Conservation (phyloP, 2,113 vertebrate genomes). For the Hepsetus odoe region DNA sequence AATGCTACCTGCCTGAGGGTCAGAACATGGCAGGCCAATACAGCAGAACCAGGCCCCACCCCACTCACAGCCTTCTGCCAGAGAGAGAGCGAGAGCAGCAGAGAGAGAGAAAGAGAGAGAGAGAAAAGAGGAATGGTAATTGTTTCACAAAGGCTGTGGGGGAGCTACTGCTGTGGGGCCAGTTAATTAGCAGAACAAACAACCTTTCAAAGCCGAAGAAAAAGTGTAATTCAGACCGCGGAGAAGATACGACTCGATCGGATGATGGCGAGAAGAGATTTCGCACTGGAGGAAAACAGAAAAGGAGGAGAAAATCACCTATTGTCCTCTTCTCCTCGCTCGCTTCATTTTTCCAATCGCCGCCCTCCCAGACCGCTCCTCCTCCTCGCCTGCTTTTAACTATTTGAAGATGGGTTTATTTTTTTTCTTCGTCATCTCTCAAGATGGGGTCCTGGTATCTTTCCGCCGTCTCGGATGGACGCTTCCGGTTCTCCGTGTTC, state of each 20-base stretch:
- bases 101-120: slow-evolving; percentile 64
- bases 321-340: slow-evolving; percentile 68
- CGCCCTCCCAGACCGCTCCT: not conserved
- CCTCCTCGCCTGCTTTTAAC: slow-evolving; percentile 21
- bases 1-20: slow-evolving; percentile 95
- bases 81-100: slow-evolving; percentile 66
- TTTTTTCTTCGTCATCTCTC: slow-evolving; percentile 40
- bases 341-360: slow-evolving; percentile 46
- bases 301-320: slow-evolving; percentile 70
- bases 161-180: slow-evolving; percentile 99
- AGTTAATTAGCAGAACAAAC: slow-evolving; percentile 99
- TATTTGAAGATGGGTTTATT: slow-evolving; percentile 50
- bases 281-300: slow-evolving; percentile 79
- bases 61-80: slow-evolving; percentile 89
- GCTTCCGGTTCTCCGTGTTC: slow-evolving; percentile 21
- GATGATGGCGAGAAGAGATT: slow-evolving; percentile 79
- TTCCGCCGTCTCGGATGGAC: slow-evolving; percentile 25
- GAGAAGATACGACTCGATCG: slow-evolving; percentile 85
- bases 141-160: slow-evolving; percentile 99
- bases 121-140: slow-evolving; percentile 84
- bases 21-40: slow-evolving; percentile 89
- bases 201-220: slow-evolving; percentile 85
- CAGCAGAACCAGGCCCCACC: slow-evolving; percentile 83
- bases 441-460: slow-evolving; percentile 2
- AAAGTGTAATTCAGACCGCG: slow-evolving; percentile 86